Conservation (phyloP, 1,140 invertebrate genomes). For the Branchinecta lindahli region DNA sequence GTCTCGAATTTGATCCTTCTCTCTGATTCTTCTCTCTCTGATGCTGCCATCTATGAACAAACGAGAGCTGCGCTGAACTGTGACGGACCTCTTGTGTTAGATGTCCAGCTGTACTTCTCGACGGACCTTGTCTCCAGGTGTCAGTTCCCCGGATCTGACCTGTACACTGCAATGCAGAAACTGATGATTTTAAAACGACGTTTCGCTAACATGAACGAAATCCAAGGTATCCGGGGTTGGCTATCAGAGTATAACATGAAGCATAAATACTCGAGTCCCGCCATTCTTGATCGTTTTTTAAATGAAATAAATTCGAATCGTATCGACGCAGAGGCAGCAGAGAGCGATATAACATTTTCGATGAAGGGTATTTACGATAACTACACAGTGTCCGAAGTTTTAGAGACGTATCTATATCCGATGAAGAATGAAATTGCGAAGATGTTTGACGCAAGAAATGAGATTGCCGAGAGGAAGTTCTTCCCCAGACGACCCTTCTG, state of each 20-base stretch:
- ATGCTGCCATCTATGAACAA: constrained; percentile 21
- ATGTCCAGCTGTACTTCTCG: constrained; percentile 23
- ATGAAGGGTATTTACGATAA: constrained; percentile 28
- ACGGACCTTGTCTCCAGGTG: constrained; percentile 25
- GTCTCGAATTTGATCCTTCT: constrained; percentile 27
- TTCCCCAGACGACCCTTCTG: constrained; percentile 23
- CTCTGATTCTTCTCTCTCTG: constrained; percentile 19
- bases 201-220: constrained; percentile 23
- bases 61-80: constrained; percentile 24
- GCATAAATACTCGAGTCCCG: constrained; percentile 31
- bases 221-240: constrained; percentile 30
- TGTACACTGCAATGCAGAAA: constrained; percentile 24
- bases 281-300: constrained; percentile 15
- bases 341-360: constrained; percentile 25
- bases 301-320: constrained; percentile 25
- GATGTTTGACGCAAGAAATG: constrained; percentile 20
- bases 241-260: constrained; percentile 28
- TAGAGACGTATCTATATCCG: constrained; percentile 28
- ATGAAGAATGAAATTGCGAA: constrained; percentile 24
- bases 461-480: constrained; percentile 19
- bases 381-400: constrained; percentile 30
- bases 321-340: constrained; percentile 25
- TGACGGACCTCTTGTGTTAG: constrained; percentile 23
- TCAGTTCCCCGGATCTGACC: constrained; percentile 28
- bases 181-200: constrained; percentile 16